Percentiles rank a stretch among this genome's conserved stretches.
phyloP scores from a whole-genome alignment of 2,888 invertebrate genomes.

The Phalera bucephala region DNA sequence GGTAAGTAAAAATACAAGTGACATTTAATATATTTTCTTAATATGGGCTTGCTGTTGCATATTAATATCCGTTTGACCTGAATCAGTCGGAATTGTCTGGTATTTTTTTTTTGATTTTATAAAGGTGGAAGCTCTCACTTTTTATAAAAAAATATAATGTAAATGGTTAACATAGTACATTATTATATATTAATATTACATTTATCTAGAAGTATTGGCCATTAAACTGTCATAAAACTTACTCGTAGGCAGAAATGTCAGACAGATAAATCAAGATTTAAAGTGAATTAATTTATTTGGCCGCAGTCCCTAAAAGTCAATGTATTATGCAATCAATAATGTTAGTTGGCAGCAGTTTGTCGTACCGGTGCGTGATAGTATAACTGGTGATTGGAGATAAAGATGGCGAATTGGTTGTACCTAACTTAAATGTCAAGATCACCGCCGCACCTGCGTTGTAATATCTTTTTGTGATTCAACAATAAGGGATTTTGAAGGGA shows the following conservation, averaged over 20 bases:
- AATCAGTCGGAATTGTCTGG: too few species aligned
- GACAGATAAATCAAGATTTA: too few species aligned
- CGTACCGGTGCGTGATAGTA: background rate
- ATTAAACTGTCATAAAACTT: too few species aligned
- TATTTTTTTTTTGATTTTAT: too few species aligned
- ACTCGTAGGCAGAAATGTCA: too few species aligned
- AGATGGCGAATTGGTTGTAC: background rate
- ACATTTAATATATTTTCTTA: conserved; percentile 6
- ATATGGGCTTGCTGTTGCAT: background rate
- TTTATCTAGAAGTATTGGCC: too few species aligned
- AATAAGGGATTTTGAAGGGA: background rate
- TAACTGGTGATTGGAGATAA: conserved; percentile 5
- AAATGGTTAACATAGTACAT: too few species aligned
- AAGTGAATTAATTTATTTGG: conserved; percentile 1
- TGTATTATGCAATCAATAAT: conserved; percentile 15
- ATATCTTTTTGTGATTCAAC: background rate
- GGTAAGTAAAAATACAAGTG: conserved; percentile 8
- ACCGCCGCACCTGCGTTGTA: background rate
- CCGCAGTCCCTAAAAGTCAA: conserved; percentile 1
- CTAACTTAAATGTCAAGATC: conserved; percentile 6
- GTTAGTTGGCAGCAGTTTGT: background rate
- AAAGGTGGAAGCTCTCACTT: too few species aligned
- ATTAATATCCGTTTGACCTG: conserved; percentile 13
- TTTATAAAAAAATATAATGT: too few species aligned
- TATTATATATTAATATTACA: too few species aligned